These are phyloP conservation scores for Urocyon cinereoargenteus DNA, from an alignment of 2,797 vertebrate species.

Conservation along the genomic window DNA sequence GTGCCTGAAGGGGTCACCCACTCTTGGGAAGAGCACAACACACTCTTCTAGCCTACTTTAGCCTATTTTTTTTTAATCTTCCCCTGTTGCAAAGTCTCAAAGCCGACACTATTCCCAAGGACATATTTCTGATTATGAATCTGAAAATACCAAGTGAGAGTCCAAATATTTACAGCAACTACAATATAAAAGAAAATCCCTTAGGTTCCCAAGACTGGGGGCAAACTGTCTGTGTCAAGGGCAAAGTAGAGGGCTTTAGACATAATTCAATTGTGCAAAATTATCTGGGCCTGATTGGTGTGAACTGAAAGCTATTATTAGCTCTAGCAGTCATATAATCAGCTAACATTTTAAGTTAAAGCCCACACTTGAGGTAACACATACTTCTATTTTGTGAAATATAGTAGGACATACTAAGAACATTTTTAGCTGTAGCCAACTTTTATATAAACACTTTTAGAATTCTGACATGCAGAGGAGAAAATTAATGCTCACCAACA, in stretches of 20 bases:
- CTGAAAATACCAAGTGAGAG: background rate
- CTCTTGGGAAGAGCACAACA: background rate
- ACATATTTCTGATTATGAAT: background rate
- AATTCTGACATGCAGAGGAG: background rate
- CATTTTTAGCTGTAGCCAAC: background rate
- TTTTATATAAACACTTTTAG: background rate
- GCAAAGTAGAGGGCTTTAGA: background rate
- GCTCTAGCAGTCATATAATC: too few species aligned
- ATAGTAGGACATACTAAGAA: background rate
- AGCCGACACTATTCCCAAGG: background rate
- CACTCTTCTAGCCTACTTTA: background rate
- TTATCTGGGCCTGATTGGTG: background rate
- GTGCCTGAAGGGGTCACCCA: fast-evolving
- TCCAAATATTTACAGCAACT: background rate
- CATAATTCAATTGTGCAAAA: background rate
- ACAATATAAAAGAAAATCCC: background rate
- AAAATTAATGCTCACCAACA: background rate
- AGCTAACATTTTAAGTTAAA: background rate
- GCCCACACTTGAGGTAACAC: background rate
- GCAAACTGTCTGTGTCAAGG: background rate
- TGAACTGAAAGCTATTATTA: fast-evolving
- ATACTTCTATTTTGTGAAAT: background rate
- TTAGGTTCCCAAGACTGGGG: background rate
- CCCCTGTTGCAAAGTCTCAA: background rate
- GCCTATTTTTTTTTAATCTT: background rate